Evolutionary conservation across 92 coral and sea anemone species (phyloP).

Genomic region (Umimayanthus kanabou): DNA sequence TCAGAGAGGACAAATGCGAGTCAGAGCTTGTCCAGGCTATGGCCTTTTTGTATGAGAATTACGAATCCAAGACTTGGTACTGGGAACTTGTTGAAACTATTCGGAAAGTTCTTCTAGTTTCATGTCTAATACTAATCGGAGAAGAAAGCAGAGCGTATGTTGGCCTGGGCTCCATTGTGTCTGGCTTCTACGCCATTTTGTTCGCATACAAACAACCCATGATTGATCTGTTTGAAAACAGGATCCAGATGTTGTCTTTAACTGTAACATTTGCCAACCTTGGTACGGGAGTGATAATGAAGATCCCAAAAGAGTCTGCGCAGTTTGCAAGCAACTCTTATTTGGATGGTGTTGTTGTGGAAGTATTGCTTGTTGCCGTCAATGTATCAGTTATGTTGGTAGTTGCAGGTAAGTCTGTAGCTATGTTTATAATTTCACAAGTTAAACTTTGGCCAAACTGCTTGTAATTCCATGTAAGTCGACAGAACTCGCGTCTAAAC

Average conservation of each 20-base stretch:
- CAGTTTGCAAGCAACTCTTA: slow-evolving; percentile 27
- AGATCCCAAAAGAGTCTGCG: slow-evolving; percentile 37
- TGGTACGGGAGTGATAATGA: slow-evolving; percentile 39
- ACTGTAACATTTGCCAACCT: slow-evolving; percentile 47
- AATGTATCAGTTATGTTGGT: slow-evolving; percentile 26
- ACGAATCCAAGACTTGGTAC: slow-evolving; percentile 32
- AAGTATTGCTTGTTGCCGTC: slow-evolving; percentile 16
- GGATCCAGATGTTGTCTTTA: slow-evolving; percentile 38
- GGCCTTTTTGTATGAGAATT: slow-evolving; percentile 36
- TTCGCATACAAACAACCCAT: slow-evolving; percentile 44
- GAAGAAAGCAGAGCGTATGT: slow-evolving; percentile 42
- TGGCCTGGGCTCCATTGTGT: slow-evolving; percentile 35
- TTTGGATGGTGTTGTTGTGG: slow-evolving; percentile 28
- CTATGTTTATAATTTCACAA: not conserved
- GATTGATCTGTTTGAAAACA: slow-evolving; percentile 41
- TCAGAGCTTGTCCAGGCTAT: slow-evolving; percentile 9
- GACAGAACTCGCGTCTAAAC: too few species aligned
- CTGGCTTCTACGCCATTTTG: slow-evolving; percentile 44
- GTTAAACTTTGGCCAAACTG: too few species aligned
- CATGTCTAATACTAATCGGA: slow-evolving; percentile 28
- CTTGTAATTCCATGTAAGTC: too few species aligned
- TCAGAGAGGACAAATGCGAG: not conserved
- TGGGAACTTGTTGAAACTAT: slow-evolving; percentile 43
- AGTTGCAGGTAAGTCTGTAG: slow-evolving; percentile 15
- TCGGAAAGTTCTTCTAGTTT: slow-evolving; percentile 32